phyloP scores from a whole-genome alignment of 2,797 vertebrate genomes.

The Chelon auratus region DNA sequence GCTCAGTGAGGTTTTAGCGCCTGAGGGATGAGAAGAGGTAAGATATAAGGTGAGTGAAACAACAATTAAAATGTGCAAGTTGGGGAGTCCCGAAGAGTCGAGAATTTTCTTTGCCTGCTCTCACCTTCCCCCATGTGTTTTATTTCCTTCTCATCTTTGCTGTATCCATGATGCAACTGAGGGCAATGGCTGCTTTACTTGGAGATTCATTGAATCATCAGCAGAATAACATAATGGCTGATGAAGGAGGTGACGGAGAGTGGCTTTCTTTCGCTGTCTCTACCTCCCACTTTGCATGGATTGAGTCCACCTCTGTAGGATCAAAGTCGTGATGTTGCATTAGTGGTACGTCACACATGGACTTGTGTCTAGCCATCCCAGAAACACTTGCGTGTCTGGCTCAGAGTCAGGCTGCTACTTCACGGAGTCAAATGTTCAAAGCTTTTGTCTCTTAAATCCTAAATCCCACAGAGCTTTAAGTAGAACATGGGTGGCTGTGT shows the following conservation, averaged over 20 bases:
- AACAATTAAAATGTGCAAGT: constrained; percentile 38
- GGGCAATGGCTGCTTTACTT: constrained; percentile 67
- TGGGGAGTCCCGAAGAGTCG: constrained; percentile 33
- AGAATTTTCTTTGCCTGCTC: constrained; percentile 43
- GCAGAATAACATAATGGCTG: constrained; percentile 48
- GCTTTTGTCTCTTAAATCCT: constrained; percentile 62
- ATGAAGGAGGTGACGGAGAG: constrained; percentile 52
- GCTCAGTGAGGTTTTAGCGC: constrained; percentile 40
- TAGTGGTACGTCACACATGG: constrained; percentile 47
- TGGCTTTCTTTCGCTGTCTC: constrained; percentile 26
- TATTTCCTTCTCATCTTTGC: constrained; percentile 62
- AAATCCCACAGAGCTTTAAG: constrained; percentile 51
- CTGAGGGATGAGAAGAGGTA: constrained; percentile 32
- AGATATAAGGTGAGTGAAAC: constrained; percentile 36
- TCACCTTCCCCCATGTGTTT: constrained; percentile 48
- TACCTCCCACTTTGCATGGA: constrained; percentile 31
- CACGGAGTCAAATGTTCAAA: constrained; percentile 55
- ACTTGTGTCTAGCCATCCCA: constrained; percentile 51
- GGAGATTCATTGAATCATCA: constrained; percentile 66
- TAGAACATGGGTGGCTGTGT: constrained; percentile 35
- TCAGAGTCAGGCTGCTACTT: constrained; percentile 48
- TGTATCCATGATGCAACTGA: constrained; percentile 75
- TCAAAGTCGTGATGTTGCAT: constrained; percentile 67
- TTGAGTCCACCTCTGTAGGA: constrained; percentile 49
- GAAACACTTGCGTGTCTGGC: constrained; percentile 52